A percentile compares a stretch with the other conserved stretches of the same genome.
These are phyloP conservation scores for Chrysopa pallens DNA, from an alignment of 1,140 invertebrate species.

Conservation along the genomic window DNA sequence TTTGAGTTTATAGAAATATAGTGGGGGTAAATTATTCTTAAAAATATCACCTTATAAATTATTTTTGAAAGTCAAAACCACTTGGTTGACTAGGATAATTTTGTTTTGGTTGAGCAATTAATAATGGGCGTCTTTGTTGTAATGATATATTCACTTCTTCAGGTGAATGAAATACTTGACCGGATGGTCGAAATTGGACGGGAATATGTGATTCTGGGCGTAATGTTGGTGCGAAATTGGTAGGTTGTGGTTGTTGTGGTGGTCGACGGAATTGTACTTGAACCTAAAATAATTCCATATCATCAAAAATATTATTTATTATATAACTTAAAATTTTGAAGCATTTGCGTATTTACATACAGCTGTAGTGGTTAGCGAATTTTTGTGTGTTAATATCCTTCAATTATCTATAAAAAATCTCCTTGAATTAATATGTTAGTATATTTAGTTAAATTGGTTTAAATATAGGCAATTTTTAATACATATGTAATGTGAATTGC, in stretches of 20 bases:
- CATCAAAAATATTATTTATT: slow-evolving; percentile 13
- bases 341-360: too few species aligned
- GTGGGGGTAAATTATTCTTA: too few species aligned
- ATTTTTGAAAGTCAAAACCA: background rate
- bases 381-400: too few species aligned
- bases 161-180: slow-evolving; percentile 60
- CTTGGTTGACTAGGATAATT: background rate
- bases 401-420: too few species aligned
- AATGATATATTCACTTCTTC: slow-evolving; percentile 74
- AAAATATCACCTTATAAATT: background rate
- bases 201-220: slow-evolving; percentile 17
- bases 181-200: slow-evolving; percentile 21
- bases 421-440: too few species aligned
- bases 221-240: slow-evolving; percentile 19
- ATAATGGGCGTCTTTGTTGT: slow-evolving; percentile 43
- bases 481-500: too few species aligned
- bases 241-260: slow-evolving; percentile 9
- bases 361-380: too few species aligned
- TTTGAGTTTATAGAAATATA: too few species aligned
- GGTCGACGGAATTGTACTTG: slow-evolving; percentile 8
- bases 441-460: too few species aligned
- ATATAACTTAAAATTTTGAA: slow-evolving; percentile 1
- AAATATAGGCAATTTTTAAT: too few species aligned
- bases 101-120: background rate
- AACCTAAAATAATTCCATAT: slow-evolving; percentile 14